phyloP scores from a whole-genome alignment of 2,888 invertebrate species.

The Hemithea aestivaria region DNA sequence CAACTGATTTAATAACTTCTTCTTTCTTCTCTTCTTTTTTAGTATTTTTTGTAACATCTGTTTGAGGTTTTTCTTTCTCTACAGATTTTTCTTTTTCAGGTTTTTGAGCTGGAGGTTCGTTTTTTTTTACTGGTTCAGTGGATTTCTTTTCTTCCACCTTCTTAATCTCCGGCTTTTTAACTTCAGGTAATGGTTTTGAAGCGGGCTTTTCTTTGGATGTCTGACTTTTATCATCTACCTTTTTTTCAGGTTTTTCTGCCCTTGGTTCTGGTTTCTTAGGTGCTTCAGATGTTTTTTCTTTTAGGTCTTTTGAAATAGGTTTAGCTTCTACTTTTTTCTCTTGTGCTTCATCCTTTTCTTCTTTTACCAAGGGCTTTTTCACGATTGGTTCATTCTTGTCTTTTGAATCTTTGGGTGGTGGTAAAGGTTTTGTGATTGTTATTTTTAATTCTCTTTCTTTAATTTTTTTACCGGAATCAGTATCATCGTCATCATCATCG shows the following conservation, averaged over 20 bases:
- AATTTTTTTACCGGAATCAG: constrained; percentile 22
- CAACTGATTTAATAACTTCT: constrained; percentile 21
- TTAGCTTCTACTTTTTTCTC: constrained; percentile 6
- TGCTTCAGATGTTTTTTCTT: constrained; percentile 6
- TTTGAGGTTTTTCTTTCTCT: constrained; percentile 9
- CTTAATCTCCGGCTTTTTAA: constrained; percentile 18
- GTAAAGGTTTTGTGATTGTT: not conserved
- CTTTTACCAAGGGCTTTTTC: constrained; percentile 14
- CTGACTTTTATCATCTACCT: constrained; percentile 1
- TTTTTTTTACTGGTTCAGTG: constrained; percentile 3
- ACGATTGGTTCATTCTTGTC: constrained; percentile 11
- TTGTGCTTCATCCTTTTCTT: constrained; percentile 10
- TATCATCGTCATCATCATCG: constrained; percentile 24
- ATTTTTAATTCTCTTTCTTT: constrained; percentile 2
- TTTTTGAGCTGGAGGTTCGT: constrained; percentile 4
- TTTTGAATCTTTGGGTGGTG: constrained; percentile 14
- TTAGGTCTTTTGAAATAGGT: not conserved
- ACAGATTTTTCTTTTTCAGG: constrained; percentile 6
- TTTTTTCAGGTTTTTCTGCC: not conserved
- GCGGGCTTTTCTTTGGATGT: not conserved
- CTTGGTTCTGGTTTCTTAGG: constrained; percentile 1
- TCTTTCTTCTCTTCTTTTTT: constrained; percentile 33
- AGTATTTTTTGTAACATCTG: not conserved
- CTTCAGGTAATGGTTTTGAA: constrained; percentile 10
- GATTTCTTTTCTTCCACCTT: constrained; percentile 23